These are phyloP conservation scores for Prolemur simus DNA, from an alignment of 2,113 vertebrate genomes.

Conservation along the genomic window DNA sequence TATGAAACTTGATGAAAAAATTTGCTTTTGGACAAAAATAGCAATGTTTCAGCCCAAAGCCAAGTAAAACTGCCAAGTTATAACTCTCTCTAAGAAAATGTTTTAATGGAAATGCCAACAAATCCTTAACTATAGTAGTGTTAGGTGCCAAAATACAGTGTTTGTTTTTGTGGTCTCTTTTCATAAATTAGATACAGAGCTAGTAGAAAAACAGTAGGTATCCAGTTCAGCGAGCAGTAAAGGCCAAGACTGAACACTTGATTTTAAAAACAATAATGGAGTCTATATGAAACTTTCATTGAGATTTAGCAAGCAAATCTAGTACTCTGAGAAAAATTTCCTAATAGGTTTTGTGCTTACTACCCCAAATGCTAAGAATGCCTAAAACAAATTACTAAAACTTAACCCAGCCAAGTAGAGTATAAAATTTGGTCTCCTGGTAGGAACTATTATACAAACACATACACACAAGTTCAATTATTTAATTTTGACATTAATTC, in stretches of 20 bases:
- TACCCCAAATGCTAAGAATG: conserved; percentile 78
- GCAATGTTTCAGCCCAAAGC: conserved; percentile 82
- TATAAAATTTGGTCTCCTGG: conserved; percentile 70
- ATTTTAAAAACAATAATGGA: conserved; percentile 82
- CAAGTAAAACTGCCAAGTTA: conserved; percentile 84
- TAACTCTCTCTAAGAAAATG: conserved; percentile 84
- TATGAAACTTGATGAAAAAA: conserved; percentile 83
- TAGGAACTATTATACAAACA: conserved; percentile 62
- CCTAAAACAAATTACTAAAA: conserved; percentile 78
- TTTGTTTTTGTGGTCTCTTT: conserved; percentile 82
- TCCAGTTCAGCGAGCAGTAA: conserved; percentile 81
- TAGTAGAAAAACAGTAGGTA: conserved; percentile 83
- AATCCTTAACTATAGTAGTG: conserved; percentile 80
- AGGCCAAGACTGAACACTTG: conserved; percentile 76
- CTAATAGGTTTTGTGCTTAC: conserved; percentile 82
- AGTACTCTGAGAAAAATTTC: conserved; percentile 77
- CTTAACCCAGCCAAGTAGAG: conserved; percentile 65
- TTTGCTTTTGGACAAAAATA: conserved; percentile 84
- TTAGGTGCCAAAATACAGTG: conserved; percentile 84
- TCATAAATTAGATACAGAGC: conserved; percentile 85
- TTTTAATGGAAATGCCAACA: conserved; percentile 86
- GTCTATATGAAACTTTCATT: conserved; percentile 75
- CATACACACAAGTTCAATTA: conserved; percentile 62
- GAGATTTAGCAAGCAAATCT: conserved; percentile 72
- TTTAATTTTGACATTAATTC: conserved; percentile 63